These are phyloP conservation scores for Falco novaeseelandiae DNA, from an alignment of 2,797 vertebrate species.

Conservation along the genomic window DNA sequence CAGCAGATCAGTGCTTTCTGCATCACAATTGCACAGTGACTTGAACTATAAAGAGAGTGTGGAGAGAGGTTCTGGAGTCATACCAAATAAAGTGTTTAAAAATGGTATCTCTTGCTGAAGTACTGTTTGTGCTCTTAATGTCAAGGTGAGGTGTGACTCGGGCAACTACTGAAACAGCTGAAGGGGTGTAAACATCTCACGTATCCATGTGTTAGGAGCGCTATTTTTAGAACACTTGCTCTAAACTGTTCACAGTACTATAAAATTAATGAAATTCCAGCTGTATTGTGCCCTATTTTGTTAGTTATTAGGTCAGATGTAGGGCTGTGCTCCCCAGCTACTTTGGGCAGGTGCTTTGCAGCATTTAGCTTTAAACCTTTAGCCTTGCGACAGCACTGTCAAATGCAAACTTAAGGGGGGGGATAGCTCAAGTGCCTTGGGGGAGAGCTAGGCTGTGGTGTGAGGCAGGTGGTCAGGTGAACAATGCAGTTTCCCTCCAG, in stretches of 20 bases:
- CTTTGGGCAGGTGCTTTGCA: not conserved
- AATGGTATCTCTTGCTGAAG: not conserved
- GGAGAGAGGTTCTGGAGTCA: not conserved
- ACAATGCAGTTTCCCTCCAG: not conserved
- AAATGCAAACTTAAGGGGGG: not conserved
- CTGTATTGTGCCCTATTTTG: not conserved
- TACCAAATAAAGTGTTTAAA: conserved; percentile 26
- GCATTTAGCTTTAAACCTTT: not conserved
- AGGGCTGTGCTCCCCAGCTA: not conserved
- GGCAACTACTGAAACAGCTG: not conserved
- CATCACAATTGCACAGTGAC: not conserved
- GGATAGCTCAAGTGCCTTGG: not conserved
- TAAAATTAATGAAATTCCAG: not conserved
- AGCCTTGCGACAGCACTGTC: accelerated
- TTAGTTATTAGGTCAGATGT: not conserved
- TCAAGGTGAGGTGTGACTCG: accelerated
- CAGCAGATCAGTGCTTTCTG: conserved; percentile 7
- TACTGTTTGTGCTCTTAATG: not conserved
- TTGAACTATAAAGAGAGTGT: not conserved
- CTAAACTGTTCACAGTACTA: accelerated
- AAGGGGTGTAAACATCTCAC: not conserved
- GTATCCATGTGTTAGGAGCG: too few relatives aligned
- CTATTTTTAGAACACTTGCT: not conserved
- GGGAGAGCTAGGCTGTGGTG: accelerated
- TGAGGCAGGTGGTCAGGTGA: too few relatives aligned